Percentiles rank a stretch among this genome's conserved stretches.
phyloP scores from a whole-genome alignment of 2,888 invertebrate species.

The Tipula vernalis region DNA sequence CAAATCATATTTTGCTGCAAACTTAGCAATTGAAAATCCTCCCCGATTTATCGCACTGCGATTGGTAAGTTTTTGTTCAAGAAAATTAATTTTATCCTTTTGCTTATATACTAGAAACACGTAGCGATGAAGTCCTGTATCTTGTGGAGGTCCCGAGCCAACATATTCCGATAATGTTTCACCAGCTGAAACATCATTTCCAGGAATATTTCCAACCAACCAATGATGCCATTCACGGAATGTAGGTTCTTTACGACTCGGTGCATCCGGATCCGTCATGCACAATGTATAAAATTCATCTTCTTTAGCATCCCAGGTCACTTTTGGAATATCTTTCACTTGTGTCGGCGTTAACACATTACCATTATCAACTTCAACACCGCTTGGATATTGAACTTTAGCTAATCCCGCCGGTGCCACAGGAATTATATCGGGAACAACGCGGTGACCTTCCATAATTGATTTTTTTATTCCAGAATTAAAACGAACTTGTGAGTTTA shows the following conservation, averaged over 20 bases:
- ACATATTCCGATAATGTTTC: conserved; percentile 43
- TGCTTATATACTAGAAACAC: conserved; percentile 59
- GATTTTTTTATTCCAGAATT: not conserved
- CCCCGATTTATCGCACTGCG: conserved; percentile 41
- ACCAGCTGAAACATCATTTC: conserved; percentile 41
- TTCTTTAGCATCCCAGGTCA: conserved; percentile 50
- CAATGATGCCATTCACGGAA: conserved; percentile 55
- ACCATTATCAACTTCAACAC: conserved; percentile 45
- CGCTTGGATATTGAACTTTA: conserved; percentile 35
- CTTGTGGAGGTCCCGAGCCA: conserved; percentile 48
- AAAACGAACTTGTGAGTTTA: not conserved
- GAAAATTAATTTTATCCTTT: conserved; percentile 38
- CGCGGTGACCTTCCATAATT: conserved; percentile 37
- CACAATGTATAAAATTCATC: conserved; percentile 57
- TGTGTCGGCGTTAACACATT: conserved; percentile 63
- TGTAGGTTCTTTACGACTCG: conserved; percentile 44
- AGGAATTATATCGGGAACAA: conserved; percentile 65
- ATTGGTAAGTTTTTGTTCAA: conserved; percentile 39
- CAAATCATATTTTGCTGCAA: conserved; percentile 70
- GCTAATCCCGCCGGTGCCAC: conserved; percentile 43
- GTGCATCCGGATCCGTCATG: conserved; percentile 72
- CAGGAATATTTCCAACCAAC: conserved; percentile 49
- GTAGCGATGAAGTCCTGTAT: conserved; percentile 53
- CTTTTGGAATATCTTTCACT: conserved; percentile 57
- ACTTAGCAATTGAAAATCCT: conserved; percentile 52